Evolutionary conservation across 2,888 invertebrate species (phyloP), one percentile per base, ranked within the genome.

Genomic region (Callosobruchus maculatus): DNA sequence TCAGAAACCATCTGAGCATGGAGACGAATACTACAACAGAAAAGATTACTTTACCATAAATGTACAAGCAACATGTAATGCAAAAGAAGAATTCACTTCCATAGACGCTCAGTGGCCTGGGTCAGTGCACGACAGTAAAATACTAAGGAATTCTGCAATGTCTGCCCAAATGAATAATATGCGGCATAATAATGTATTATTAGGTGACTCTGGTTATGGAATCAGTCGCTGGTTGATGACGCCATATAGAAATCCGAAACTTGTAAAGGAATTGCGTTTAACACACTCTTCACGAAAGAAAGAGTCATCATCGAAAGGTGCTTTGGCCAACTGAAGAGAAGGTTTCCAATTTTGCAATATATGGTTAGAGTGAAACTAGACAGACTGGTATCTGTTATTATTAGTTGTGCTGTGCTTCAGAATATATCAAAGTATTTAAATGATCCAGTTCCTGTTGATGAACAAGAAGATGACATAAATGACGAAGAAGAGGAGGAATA

Each of bases 21-120:
- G 73, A 20, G 75, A 77, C 72, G 77, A 78, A 74, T 78, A 79
- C 73, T 71, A 75, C 20, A 79, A 79, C 72, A 70, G 78, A 22
- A 78, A 77, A 72, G 74, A 76, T 68, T 74, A 73, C 71, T 31
- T 21, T 72, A n/a, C n/a, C n/a, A n/a, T n/a, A n/a, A n/a, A n/a
- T n/a, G n/a, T n/a, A n/a, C n/a, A n/a, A n/a, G n/a, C 77, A 67
- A 78, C 76, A 1, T 77, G 77, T 72, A 73, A 78, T 72, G 66
- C 74, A 67, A 68, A 74, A 71, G 74, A 74, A 68, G 71, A 70
- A 70, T 78, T 79, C 71, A 78, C 76, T 70, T 22, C 20, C 26
- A n/a, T n/a, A n/a, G n/a, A n/a, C n/a, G n/a, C n/a, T n/a, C n/a
- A n/a, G n/a, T n/a, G n/a, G n/a, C n/a, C n/a, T n/a, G n/a, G n/a